A percentile compares a stretch with the other conserved stretches of the same genome.
Conservation (phyloP, 2,113 vertebrate genomes). For the Platysteira castanea region DNA sequence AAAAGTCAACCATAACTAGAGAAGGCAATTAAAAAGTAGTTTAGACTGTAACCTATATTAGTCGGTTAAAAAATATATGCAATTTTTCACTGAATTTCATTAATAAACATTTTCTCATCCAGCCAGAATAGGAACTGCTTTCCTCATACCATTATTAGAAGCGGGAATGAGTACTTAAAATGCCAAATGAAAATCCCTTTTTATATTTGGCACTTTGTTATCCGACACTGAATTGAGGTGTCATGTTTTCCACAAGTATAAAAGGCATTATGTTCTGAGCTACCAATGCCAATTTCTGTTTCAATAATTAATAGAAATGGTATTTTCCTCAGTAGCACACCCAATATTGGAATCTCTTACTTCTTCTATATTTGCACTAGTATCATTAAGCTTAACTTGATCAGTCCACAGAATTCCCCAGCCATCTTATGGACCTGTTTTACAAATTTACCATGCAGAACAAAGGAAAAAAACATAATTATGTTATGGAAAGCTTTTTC, state of each 20-base stretch:
- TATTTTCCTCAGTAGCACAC: conserved; percentile 15
- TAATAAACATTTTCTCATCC: conserved; percentile 44
- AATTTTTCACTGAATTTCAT: background rate
- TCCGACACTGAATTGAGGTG: conserved; percentile 32
- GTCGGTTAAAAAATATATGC: background rate
- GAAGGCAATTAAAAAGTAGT: background rate
- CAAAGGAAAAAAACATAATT: background rate
- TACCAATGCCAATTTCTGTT: conserved; percentile 9
- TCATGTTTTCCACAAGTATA: conserved; percentile 57
- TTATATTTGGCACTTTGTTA: conserved; percentile 51
- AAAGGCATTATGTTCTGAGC: conserved; percentile 60
- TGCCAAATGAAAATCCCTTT: conserved; percentile 56
- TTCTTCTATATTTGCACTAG: background rate
- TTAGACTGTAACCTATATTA: background rate
- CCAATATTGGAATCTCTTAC: conserved; percentile 11
- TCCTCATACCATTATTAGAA: conserved; percentile 24
- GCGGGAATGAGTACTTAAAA: background rate
- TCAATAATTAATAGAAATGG: background rate
- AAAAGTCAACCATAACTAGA: background rate
- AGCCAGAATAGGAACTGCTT: conserved; percentile 28
- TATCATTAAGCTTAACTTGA: background rate
- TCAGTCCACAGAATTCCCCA: background rate
- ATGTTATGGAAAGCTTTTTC: background rate
- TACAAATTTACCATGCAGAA: background rate
- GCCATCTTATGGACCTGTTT: background rate